Percentiles rank a stretch among this genome's conserved stretches.
Evolutionary conservation across 2,797 vertebrate genomes (phyloP).

Genomic region (Agapornis canus): DNA sequence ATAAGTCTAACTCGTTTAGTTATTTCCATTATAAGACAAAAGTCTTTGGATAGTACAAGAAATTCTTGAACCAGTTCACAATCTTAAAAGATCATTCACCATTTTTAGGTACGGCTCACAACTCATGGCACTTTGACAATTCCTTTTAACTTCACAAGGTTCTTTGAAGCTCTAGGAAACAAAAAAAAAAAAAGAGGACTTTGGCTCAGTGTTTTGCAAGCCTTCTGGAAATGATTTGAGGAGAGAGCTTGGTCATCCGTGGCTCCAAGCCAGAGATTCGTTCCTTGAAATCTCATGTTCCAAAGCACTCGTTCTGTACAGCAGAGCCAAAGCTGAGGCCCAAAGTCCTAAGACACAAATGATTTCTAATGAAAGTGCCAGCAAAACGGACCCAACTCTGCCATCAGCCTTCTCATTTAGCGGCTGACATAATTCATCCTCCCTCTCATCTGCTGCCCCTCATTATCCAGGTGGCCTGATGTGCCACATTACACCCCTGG

Average conservation of each 20-base stretch:
- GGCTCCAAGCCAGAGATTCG: neutral
- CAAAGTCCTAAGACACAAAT: neutral
- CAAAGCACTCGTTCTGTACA: neutral
- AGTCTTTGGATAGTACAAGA: neutral
- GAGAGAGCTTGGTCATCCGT: neutral
- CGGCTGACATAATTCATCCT: neutral
- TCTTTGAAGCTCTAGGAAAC: neutral
- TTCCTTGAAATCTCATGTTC: neutral
- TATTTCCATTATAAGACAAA: neutral
- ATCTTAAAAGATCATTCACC: neutral
- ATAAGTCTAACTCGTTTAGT: neutral
- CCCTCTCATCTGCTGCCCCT: constrained; percentile 53
- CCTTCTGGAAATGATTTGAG: neutral
- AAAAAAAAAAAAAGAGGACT: neutral
- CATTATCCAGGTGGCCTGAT: constrained; percentile 59
- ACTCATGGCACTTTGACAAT: neutral
- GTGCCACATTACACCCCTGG: constrained; percentile 26
- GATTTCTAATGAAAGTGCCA: neutral
- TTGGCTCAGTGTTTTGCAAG: neutral
- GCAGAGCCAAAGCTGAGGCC: neutral
- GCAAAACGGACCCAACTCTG: constrained; percentile 4
- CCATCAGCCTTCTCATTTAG: constrained; percentile 44
- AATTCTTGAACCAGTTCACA: neutral
- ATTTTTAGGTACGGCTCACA: neutral
- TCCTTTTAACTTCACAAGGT: neutral